These are phyloP conservation scores for Thymelicus sylvestris DNA, from an alignment of 2,888 invertebrate genomes.

Conservation along the genomic window DNA sequence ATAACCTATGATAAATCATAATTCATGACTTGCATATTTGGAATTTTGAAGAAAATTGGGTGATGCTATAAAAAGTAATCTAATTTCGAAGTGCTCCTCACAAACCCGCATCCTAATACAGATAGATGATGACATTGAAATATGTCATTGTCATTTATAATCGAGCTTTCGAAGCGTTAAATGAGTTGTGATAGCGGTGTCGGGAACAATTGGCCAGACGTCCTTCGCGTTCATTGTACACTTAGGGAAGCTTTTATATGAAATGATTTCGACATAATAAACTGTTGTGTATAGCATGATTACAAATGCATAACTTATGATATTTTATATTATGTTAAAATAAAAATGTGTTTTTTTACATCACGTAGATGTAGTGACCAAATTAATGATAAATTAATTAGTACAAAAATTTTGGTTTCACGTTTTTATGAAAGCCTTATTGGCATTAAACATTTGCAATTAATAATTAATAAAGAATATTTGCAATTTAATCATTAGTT, in stretches of 20 bases:
- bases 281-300: not conserved
- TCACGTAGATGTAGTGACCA: no score
- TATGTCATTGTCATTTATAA: constrained; percentile 22
- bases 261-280: constrained; percentile 1
- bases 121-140: constrained; percentile 8
- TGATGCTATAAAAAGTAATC: constrained; percentile 2
- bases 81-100: constrained; percentile 1
- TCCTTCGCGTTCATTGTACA: constrained; percentile 6
- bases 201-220: constrained; percentile 14
- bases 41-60: not conserved
- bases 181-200: constrained; percentile 30
- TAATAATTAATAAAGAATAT: no score
- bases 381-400: no score
- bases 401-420: no score
- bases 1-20: not conserved
- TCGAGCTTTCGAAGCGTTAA: constrained; percentile 29
- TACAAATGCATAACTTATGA: not conserved
- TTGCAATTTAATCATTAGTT: no score
- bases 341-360: no score
- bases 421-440: no score
- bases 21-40: not conserved
- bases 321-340: no score
- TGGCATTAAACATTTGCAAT: no score
- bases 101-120: constrained; percentile 2
- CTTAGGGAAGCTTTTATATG: not conserved